phyloP scores from a whole-genome alignment of 2,797 vertebrate species.

The Luscinia megarhynchos region DNA sequence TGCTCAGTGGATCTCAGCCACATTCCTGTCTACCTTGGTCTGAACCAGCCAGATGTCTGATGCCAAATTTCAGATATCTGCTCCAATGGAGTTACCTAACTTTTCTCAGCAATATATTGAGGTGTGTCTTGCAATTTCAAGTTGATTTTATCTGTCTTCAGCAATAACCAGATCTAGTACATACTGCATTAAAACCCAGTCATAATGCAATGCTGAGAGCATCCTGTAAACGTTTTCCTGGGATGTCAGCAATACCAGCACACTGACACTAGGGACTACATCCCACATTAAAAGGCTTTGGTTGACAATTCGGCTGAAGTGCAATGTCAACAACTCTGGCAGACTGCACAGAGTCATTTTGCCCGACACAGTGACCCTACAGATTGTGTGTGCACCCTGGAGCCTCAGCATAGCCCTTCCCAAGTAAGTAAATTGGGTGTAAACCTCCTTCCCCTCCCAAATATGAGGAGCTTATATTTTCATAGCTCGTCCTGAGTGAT shows the following conservation, averaged over 20 bases:
- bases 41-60: background rate
- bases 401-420: background rate
- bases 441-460: background rate
- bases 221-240: background rate
- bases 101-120: background rate
- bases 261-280: slow-evolving; percentile 38
- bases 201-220: background rate
- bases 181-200: background rate
- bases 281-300: background rate
- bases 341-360: background rate
- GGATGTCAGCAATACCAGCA: slow-evolving; percentile 27
- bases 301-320: slow-evolving; percentile 5
- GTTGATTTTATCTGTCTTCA: background rate
- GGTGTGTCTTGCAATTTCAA: background rate
- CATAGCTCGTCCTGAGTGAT: background rate
- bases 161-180: background rate
- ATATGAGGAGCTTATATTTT: background rate
- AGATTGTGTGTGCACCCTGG: background rate
- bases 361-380: background rate
- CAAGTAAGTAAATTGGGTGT: background rate
- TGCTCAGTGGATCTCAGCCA: background rate
- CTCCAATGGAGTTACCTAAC: background rate
- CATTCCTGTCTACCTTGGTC: background rate
- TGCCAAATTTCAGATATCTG: background rate
- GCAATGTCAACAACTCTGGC: slow-evolving; percentile 44